Evolutionary conservation across 1,140 invertebrate species (phyloP).

Genomic region (Melipona quadrifasciata): DNA sequence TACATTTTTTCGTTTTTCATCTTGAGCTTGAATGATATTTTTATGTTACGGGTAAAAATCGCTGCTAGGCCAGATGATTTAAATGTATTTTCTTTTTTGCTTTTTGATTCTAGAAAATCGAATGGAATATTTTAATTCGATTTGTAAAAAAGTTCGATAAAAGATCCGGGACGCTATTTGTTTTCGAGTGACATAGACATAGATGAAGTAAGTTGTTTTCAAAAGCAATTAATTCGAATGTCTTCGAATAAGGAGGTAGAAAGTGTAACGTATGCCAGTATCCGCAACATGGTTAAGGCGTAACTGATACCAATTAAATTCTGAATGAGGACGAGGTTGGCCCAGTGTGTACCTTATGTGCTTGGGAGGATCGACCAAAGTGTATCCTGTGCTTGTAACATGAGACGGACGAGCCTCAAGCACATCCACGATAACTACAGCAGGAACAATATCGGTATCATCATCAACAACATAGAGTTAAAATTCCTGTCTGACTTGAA

Average conservation of each 20-base stretch:
- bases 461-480: slow-evolving; percentile 11
- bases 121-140: neutral
- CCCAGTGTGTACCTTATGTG: slow-evolving; percentile 56
- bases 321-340: slow-evolving; percentile 43
- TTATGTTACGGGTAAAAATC: neutral
- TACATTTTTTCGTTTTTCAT: neutral
- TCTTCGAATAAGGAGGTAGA: slow-evolving; percentile 29
- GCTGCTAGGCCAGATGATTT: neutral
- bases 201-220: neutral
- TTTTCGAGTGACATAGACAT: neutral
- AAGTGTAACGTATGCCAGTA: slow-evolving; percentile 44
- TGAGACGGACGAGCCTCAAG: slow-evolving; percentile 53
- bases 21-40: neutral
- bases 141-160: neutral
- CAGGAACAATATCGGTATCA: slow-evolving; percentile 41
- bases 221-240: slow-evolving; percentile 45
- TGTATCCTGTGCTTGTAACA: slow-evolving; percentile 61
- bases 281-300: slow-evolving; percentile 66
- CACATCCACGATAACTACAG: slow-evolving; percentile 49
- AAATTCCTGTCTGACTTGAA: neutral
- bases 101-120: neutral
- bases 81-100: neutral
- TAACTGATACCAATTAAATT: slow-evolving; percentile 71
- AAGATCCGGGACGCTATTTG: neutral
- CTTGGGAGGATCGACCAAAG: slow-evolving; percentile 37